Percentiles rank a stretch among this genome's conserved stretches.
These are phyloP conservation scores for Enteromius anoplus DNA, from an alignment of 2,797 vertebrate species.

Conservation along the genomic window DNA sequence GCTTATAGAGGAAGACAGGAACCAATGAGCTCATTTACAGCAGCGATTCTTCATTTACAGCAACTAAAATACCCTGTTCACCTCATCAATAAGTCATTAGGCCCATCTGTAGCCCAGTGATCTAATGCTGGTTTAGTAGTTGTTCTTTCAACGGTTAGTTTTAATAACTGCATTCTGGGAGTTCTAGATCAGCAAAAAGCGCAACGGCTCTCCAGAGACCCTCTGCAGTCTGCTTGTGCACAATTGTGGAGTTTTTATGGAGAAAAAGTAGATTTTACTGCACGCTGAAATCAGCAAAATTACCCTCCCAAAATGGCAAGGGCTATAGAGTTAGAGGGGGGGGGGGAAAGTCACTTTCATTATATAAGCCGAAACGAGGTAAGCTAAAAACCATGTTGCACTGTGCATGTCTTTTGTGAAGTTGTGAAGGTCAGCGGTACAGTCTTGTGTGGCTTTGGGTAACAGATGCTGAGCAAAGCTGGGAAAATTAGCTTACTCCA, in stretches of 20 bases:
- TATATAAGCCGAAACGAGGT: conserved; percentile 30
- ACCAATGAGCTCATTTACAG: conserved; percentile 21
- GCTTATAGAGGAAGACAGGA: background rate
- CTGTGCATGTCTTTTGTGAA: conserved; percentile 62
- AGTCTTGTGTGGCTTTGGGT: conserved; percentile 59
- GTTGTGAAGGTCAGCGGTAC: conserved; percentile 63
- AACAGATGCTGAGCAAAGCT: conserved; percentile 79
- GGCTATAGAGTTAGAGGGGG: background rate
- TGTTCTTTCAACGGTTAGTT: conserved; percentile 32
- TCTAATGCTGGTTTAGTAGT: conserved; percentile 36
- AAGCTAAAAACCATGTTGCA: conserved; percentile 62
- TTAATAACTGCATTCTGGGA: conserved; percentile 38
- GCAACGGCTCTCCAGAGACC: conserved; percentile 43
- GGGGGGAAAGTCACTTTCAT: conserved; percentile 9
- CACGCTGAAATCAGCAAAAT: conserved; percentile 50
- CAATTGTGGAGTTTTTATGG: conserved; percentile 40
- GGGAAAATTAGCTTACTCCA: conserved; percentile 75
- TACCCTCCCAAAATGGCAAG: conserved; percentile 28
- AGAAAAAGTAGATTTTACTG: conserved; percentile 46
- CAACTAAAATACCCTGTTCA: conserved; percentile 22
- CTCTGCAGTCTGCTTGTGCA: conserved; percentile 30
- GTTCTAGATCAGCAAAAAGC: conserved; percentile 48
- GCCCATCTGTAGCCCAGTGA: conserved; percentile 35
- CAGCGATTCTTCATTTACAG: conserved; percentile 41
- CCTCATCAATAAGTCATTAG: conserved; percentile 47